Evolutionary conservation across 2,797 vertebrate genomes (phyloP).

Genomic region (Sphenopsis melanotis): DNA sequence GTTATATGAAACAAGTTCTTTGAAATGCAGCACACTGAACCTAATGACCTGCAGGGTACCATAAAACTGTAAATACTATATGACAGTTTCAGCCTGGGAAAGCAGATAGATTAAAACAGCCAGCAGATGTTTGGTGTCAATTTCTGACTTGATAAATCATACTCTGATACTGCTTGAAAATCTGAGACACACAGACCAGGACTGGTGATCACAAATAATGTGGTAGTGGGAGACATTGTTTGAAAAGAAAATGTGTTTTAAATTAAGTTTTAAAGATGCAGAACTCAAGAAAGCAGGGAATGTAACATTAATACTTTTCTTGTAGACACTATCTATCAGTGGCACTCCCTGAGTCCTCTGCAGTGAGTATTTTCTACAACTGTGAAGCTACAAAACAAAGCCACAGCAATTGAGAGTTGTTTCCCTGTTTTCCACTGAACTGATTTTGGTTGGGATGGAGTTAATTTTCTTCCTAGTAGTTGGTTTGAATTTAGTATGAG

Average conservation of each 20-base stretch:
- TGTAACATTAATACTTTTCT: not conserved
- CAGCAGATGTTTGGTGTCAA: not conserved
- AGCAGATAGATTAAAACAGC: not conserved
- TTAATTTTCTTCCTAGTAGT: not conserved
- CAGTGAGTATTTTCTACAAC: not conserved
- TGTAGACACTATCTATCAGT: not conserved
- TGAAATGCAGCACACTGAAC: not conserved
- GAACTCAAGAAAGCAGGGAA: not conserved
- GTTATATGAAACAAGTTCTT: not conserved
- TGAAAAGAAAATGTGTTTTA: not conserved
- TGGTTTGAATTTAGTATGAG: not conserved
- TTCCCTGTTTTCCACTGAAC: not conserved
- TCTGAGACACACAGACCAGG: not conserved
- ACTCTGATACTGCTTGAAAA: not conserved
- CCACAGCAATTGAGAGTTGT: not conserved
- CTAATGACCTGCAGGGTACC: not conserved
- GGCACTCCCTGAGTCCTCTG: not conserved
- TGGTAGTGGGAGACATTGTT: not conserved
- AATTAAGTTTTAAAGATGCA: not conserved
- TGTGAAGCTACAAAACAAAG: not conserved
- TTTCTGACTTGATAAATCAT: constrained; percentile 2
- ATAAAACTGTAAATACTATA: not conserved
- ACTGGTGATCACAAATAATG: not conserved
- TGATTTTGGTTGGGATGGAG: not conserved
- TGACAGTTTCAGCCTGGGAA: not conserved